A percentile compares a stretch with the other conserved stretches of the same genome.
Conservation (phyloP, 1,140 invertebrate genomes). For the Belonocnema kinseyi region DNA sequence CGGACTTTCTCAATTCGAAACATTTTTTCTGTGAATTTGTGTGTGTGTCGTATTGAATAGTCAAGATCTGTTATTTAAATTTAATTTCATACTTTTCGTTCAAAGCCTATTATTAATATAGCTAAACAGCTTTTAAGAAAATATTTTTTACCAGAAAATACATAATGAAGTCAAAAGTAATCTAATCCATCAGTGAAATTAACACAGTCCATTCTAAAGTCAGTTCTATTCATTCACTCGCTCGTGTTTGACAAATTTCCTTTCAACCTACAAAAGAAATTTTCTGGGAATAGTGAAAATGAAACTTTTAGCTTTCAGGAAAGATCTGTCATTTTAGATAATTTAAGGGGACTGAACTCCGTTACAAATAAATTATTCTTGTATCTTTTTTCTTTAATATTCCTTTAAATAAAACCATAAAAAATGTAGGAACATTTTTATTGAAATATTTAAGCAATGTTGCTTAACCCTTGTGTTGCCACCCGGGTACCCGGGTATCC, state of each 20-base stretch:
- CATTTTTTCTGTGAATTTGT: too few relatives aligned
- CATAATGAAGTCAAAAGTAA: constrained; percentile 12
- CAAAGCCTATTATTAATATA: background rate
- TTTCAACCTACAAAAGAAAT: constrained; percentile 16
- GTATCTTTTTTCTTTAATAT: background rate
- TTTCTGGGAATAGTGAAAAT: background rate
- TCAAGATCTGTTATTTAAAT: background rate
- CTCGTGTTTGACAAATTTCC: too few relatives aligned
- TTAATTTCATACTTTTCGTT: background rate
- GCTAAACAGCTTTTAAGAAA: background rate
- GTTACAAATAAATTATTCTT: background rate
- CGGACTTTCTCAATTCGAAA: too few relatives aligned
- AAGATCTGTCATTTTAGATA: background rate
- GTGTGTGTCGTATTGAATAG: background rate
- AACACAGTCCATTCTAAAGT: constrained; percentile 17
- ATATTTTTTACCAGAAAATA: constrained; percentile 16
- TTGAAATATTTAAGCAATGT: too few relatives aligned
- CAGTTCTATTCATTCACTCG: background rate
- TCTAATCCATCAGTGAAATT: constrained; percentile 12
- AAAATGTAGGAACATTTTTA: too few relatives aligned
- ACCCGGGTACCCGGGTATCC: too few relatives aligned
- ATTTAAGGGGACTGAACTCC: background rate
- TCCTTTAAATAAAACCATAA: too few relatives aligned
- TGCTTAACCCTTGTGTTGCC: too few relatives aligned
- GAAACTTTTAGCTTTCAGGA: background rate